Evolutionary conservation across 1,140 invertebrate genomes (phyloP).

Genomic region (Bombus superbus): DNA sequence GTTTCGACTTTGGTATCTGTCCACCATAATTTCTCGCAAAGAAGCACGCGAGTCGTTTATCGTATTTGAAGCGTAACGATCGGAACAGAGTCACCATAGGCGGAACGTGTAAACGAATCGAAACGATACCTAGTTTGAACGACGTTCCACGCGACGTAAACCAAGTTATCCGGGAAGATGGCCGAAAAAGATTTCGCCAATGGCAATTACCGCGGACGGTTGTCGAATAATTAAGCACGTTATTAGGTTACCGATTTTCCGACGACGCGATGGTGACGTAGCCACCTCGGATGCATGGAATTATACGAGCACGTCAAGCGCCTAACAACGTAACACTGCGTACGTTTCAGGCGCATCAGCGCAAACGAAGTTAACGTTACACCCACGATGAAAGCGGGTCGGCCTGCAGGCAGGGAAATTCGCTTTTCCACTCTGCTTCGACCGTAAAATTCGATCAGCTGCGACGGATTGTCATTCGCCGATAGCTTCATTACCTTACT

Average conservation of each 20-base stretch:
- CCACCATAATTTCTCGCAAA: no score
- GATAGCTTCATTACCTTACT: constrained; percentile 63
- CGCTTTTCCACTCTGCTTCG: constrained; percentile 43
- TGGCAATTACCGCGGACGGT: constrained; percentile 11
- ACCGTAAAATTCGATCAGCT: constrained; percentile 62
- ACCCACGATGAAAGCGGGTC: constrained; percentile 56
- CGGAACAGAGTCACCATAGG: background rate
- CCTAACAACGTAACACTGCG: constrained; percentile 72
- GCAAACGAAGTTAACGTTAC: constrained; percentile 64
- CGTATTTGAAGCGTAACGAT: no score
- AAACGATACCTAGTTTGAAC: background rate
- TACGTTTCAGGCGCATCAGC: constrained; percentile 62
- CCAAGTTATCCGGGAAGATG: constrained; percentile 9
- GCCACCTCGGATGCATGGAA: constrained; percentile 26
- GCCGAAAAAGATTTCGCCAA: constrained; percentile 10
- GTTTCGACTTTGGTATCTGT: no score
- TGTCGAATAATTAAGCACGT: constrained; percentile 32
- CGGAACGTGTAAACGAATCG: background rate
- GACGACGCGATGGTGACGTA: background rate
- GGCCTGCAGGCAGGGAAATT: constrained; percentile 56
- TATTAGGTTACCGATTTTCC: constrained; percentile 54
- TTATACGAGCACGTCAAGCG: constrained; percentile 57
- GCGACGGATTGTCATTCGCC: constrained; percentile 58
- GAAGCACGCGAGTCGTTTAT: no score
- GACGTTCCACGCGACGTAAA: background rate